Base-by-base conservation (phyloP, 2,888 invertebrate species). In the Cyclophora punctaria region DNA sequence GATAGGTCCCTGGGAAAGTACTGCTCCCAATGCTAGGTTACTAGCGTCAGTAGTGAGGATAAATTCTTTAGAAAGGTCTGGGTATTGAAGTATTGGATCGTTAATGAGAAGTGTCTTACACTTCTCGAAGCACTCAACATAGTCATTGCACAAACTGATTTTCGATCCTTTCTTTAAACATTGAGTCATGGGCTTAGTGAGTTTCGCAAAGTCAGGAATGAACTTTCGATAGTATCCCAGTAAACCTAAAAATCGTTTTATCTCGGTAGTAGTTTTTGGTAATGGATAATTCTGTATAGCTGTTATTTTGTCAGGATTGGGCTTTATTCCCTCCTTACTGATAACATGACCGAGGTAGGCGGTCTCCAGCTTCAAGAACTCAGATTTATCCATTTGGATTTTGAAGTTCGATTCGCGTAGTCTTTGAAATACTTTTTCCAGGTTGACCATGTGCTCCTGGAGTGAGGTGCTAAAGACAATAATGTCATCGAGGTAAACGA, bases 141-240 rank as follows among this genome's bases (percentile, higher is more conserved):
- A 60, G 5, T 55, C 45, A 20, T 3, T 48, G 41, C 34, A 49
- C 46, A n/a, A 52, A 45, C n/a, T 46, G 35, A 7, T 56, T 51
- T 47, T 58, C 54, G 20, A 20, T 20, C 20, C 20, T 20, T 20
- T 20, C 20, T 20, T 20, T 20, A 20, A 20, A 20, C 20, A 20
- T 20, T 20, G 20, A 20, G 20, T 20, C 20, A 20, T 20, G 20
- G 20, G 20, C 2, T 20, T 20, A 3, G 72, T 66, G n/a, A 69
- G 59, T 48, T 62, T 59, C 0, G 68, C 55, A 45, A 67, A 75
- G 7, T 67, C 50, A 49, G 55, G 45, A 5, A 78, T 48, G 48
- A 79, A 80, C 49, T 66, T 66, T n/a, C 75, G 37, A 42, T 79
- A 78, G 49, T 77, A 77, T 2, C 76, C 71, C 3, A 67, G 42